Conservation (phyloP, 2,888 invertebrate species). For the Aspidiotus rigidus region DNA sequence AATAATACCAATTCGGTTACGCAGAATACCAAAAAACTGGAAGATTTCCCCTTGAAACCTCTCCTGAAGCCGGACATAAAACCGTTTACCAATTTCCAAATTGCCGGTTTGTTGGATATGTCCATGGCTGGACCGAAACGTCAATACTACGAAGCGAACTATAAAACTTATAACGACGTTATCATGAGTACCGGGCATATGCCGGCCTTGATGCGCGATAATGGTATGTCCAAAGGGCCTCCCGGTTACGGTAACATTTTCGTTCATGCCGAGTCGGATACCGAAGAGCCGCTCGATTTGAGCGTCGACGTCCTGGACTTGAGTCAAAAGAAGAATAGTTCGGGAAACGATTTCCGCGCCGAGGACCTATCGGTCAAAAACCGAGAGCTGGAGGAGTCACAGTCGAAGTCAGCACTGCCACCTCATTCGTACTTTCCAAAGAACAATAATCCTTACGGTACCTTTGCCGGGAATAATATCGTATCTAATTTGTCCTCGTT, state of each 20-base stretch:
- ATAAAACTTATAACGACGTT: constrained; percentile 23
- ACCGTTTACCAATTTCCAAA: constrained; percentile 12
- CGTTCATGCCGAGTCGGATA: constrained; percentile 14
- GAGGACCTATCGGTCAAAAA: constrained; percentile 22
- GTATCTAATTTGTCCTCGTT: constrained; percentile 23
- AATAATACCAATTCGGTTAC: constrained; percentile 5
- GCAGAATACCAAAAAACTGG: constrained; percentile 10
- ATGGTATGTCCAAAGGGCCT: constrained; percentile 20
- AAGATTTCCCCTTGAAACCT: neutral
- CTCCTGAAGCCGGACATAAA: constrained; percentile 8
- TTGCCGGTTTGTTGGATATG: constrained; percentile 19
- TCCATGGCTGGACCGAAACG: constrained; percentile 6
- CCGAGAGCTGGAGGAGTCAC: neutral
- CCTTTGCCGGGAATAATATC: constrained; percentile 11
- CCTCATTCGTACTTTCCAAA: constrained; percentile 13
- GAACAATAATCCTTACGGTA: constrained; percentile 8
- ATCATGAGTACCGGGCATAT: constrained; percentile 16
- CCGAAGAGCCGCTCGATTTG: constrained; percentile 56
- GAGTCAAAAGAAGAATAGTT: constrained; percentile 58
- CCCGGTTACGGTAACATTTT: neutral
- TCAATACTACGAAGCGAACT: constrained; percentile 20
- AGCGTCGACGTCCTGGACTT: constrained; percentile 61
- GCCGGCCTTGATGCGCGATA: constrained; percentile 20
- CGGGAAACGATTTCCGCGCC: constrained; percentile 1
- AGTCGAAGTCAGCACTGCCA: neutral